Evolutionary conservation across 2,888 invertebrate genomes (phyloP).

Genomic region (Thumatha senex): DNA sequence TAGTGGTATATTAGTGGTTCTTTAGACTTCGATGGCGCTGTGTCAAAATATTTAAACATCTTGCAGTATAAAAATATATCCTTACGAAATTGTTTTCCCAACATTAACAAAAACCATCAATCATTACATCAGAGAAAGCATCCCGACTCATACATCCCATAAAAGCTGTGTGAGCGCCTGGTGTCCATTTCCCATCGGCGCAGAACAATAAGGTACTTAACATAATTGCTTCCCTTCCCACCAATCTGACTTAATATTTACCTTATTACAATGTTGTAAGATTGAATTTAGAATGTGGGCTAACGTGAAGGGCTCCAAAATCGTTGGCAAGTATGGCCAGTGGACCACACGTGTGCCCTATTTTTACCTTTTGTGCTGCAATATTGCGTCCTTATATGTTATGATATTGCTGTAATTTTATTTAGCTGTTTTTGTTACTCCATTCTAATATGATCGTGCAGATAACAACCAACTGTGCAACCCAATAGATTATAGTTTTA

Average conservation of each 20-base stretch:
- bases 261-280: background rate
- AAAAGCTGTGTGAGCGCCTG: slow-evolving; percentile 33
- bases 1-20: too few relatives aligned
- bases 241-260: background rate
- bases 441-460: background rate
- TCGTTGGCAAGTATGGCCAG: slow-evolving; percentile 23
- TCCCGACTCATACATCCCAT: slow-evolving; percentile 31
- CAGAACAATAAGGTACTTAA: slow-evolving; percentile 38
- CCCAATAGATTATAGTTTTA: too few relatives aligned
- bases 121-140: slow-evolving; percentile 27
- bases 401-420: background rate
- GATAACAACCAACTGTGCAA: too few relatives aligned
- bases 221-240: slow-evolving; percentile 32
- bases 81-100: slow-evolving; percentile 6
- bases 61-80: too few relatives aligned
- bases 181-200: slow-evolving; percentile 36
- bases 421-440: background rate
- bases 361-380: slow-evolving; percentile 18
- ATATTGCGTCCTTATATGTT: slow-evolving; percentile 22
- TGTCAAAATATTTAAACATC: too few relatives aligned
- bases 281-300: slow-evolving; percentile 7
- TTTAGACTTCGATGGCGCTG: too few relatives aligned
- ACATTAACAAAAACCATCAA: slow-evolving; percentile 21
- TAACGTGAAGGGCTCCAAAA: slow-evolving; percentile 21
- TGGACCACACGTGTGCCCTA: slow-evolving; percentile 37